Evolutionary conservation across 2,888 invertebrate genomes (phyloP).

Genomic region (Calliphora vomitoria): DNA sequence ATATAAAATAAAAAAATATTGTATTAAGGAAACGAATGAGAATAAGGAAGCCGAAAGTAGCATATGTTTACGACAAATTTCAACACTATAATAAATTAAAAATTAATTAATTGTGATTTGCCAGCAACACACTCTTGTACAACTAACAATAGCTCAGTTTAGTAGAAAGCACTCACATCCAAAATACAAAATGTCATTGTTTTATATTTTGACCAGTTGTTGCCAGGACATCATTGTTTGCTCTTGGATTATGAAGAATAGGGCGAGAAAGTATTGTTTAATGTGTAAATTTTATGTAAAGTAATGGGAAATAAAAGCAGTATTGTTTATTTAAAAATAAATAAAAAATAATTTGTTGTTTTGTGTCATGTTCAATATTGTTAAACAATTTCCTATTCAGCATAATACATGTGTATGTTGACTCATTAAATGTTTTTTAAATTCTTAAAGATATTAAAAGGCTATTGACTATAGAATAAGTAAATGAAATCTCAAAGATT

Average conservation of each 20-base stretch:
- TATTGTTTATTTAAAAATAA: too few relatives aligned
- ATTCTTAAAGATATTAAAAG: too few relatives aligned
- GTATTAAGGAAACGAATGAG: background rate
- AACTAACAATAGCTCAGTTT: background rate
- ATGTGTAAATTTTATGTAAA: background rate
- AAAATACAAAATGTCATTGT: background rate
- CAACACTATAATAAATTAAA: slow-evolving; percentile 25
- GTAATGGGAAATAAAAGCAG: too few relatives aligned
- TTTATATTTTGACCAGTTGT: background rate
- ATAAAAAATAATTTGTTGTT: too few relatives aligned
- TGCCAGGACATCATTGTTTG: background rate
- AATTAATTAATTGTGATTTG: slow-evolving; percentile 34
- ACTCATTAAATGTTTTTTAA: too few relatives aligned
- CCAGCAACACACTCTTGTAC: background rate
- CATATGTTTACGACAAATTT: slow-evolving; percentile 36
- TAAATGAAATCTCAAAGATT: too few relatives aligned
- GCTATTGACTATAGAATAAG: too few relatives aligned
- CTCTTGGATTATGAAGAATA: background rate
- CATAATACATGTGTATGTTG: too few relatives aligned
- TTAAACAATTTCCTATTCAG: too few relatives aligned
- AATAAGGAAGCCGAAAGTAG: background rate
- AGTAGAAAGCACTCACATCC: background rate
- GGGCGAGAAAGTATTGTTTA: background rate
- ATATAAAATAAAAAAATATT: background rate
- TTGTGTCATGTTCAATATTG: too few relatives aligned